These are phyloP conservation scores for Temnopleurus reevesii DNA, from an alignment of 53 echinoderm and acorn worm genomes.

Conservation along the genomic window DNA sequence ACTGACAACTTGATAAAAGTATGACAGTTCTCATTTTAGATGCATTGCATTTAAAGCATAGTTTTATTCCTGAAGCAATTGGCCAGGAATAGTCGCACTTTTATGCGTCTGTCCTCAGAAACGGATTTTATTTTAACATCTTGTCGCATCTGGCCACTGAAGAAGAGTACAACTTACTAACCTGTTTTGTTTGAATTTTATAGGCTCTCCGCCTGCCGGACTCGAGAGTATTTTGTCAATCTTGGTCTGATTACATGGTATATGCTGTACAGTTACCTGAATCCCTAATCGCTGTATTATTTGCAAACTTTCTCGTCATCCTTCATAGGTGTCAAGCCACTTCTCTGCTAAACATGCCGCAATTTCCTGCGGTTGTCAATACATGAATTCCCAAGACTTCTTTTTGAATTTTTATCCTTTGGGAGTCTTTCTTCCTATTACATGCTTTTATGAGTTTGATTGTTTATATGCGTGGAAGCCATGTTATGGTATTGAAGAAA, in stretches of 20 bases:
- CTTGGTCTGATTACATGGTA: neutral
- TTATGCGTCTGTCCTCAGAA: too few relatives aligned
- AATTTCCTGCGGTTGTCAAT: neutral
- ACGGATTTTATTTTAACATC: too few relatives aligned
- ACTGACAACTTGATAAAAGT: too few relatives aligned
- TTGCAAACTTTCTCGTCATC: neutral
- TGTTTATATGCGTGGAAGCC: neutral
- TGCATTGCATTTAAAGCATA: too few relatives aligned
- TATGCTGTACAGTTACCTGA: neutral
- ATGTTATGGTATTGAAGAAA: neutral
- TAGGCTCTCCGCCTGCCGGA: neutral
- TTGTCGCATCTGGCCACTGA: too few relatives aligned
- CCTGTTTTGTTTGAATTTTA: neutral
- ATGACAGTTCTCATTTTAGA: too few relatives aligned
- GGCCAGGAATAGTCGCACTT: too few relatives aligned
- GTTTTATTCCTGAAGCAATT: too few relatives aligned
- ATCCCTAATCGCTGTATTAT: neutral
- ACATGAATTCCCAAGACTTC: neutral
- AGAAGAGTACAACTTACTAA: too few relatives aligned
- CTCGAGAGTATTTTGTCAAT: too few relatives aligned
- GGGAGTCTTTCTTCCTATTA: neutral
- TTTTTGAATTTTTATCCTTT: neutral
- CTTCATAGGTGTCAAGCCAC: neutral
- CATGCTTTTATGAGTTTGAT: neutral
- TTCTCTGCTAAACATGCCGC: neutral